Evolutionary conservation across 2,888 invertebrate species (phyloP), one percentile per base, ranked within the genome.

Genomic region (Drosophila mimetica): DNA sequence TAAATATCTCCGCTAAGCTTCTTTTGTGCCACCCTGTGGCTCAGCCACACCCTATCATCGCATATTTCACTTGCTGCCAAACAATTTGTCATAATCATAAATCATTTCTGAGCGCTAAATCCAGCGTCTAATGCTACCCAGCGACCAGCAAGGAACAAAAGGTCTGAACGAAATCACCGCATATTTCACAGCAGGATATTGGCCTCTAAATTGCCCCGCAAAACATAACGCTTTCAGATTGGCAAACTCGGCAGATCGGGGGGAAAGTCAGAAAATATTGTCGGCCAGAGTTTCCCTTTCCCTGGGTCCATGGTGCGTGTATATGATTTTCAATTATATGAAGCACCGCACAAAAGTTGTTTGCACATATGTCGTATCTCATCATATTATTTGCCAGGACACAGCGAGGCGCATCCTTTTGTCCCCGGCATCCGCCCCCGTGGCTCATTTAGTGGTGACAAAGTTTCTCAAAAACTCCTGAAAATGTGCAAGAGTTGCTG

Each of bases 331-430:
- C 91, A 91, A 91, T 91, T 90, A 91, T 89, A 67, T 74, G 73
- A 72, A 88, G 75, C 80, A 89, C 76, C 80, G 75, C 85, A 86
- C 82, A 79, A 83, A 78, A 83, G 76, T 88, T 90, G 90, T 91
- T 91, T 91, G 90, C 91, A 91, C 91, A 91, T 91, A 91, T 91
- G 91, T 90, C 91, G 91, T 86, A 86, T 90, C 90, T 91, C 91
- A 91, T 91, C 91, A 90, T 89, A 91, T 90, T 90, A 91, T 91
- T 91, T 90, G 90, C 90, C 90, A 88, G 78, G 74, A 55, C 54
- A 58, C 55, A 58, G 55, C 46, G 54, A 42, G 70, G 71, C 76
- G 59, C 80, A 87, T 87, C 86, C 84, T 87, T 87, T 86, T 83
- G 76, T 78, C 51, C 71, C 79, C 71, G 46, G 63, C 36, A 44